phyloP scores from a whole-genome alignment of 2,797 vertebrate species.

The Serranus cabrilla region DNA sequence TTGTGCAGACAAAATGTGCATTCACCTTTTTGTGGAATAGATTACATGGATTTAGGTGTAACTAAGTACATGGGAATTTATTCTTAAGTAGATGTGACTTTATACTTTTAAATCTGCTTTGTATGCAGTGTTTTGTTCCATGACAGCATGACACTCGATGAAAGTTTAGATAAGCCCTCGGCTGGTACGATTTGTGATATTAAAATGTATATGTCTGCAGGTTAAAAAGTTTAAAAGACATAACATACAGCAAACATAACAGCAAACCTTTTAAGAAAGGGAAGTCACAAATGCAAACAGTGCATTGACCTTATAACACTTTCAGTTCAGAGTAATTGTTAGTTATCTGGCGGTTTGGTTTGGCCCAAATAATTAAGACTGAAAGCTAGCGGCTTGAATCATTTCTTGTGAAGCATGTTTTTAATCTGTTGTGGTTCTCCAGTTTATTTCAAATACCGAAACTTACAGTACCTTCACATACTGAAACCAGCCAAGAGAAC shows the following conservation, averaged over 20 bases:
- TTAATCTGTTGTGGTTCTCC: conserved; percentile 47
- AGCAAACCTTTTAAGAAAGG: neutral
- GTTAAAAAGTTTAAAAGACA: neutral
- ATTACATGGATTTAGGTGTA: conserved; percentile 18
- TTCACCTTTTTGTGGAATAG: conserved; percentile 31
- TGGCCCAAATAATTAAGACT: conserved; percentile 32
- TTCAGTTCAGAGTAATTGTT: conserved; percentile 3
- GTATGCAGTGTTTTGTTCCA: neutral
- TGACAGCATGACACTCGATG: neutral
- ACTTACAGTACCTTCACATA: conserved; percentile 36
- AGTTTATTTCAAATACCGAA: conserved; percentile 36
- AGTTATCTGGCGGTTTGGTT: conserved; percentile 12
- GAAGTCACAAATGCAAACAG: conserved; percentile 2
- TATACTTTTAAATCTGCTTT: too few species aligned
- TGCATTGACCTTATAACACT: neutral
- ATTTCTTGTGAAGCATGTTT: conserved; percentile 9
- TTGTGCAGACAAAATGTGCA: conserved; percentile 57
- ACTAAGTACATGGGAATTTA: neutral
- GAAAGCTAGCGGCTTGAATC: conserved; percentile 42
- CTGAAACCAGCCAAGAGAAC: conserved; percentile 28
- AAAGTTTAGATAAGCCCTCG: neutral
- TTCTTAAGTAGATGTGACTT: conserved; percentile 6
- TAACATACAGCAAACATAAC: too few species aligned
- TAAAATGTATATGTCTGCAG: conserved; percentile 4
- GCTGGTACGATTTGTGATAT: neutral